Conservation (phyloP, 1,140 invertebrate species). For the Apis florea region DNA sequence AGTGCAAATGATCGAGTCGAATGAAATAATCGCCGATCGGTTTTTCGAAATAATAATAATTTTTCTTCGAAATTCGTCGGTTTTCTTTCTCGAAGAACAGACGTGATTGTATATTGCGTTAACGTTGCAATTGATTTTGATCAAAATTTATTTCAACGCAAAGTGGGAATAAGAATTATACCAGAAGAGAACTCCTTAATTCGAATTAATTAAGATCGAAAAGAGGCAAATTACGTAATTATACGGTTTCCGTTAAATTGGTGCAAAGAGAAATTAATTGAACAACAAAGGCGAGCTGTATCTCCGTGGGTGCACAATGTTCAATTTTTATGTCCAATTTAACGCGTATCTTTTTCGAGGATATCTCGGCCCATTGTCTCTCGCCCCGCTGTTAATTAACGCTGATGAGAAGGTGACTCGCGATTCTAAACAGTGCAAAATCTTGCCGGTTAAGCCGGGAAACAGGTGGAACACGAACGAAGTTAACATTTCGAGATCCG, state of each 20-base stretch:
- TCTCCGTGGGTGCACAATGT: neutral
- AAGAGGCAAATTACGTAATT: neutral
- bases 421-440: conserved; percentile 15
- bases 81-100: too few relatives aligned
- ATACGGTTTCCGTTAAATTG: neutral
- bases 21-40: too few relatives aligned
- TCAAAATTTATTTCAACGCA: too few relatives aligned
- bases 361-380: conserved; percentile 3
- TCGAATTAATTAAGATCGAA: too few relatives aligned
- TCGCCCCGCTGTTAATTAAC: conserved; percentile 42
- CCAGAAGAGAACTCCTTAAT: too few relatives aligned
- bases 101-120: too few relatives aligned
- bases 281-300: neutral
- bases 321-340: neutral
- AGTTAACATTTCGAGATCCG: neutral
- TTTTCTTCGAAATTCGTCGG: too few relatives aligned
- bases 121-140: too few relatives aligned
- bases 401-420: conserved; percentile 18
- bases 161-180: too few relatives aligned
- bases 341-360: neutral
- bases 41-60: too few relatives aligned
- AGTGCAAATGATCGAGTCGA: too few relatives aligned
- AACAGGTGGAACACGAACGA: neutral
- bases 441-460: neutral
- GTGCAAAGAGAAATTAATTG: neutral